Conservation (phyloP, 2,797 vertebrate genomes). For the Siniperca scherzeri region DNA sequence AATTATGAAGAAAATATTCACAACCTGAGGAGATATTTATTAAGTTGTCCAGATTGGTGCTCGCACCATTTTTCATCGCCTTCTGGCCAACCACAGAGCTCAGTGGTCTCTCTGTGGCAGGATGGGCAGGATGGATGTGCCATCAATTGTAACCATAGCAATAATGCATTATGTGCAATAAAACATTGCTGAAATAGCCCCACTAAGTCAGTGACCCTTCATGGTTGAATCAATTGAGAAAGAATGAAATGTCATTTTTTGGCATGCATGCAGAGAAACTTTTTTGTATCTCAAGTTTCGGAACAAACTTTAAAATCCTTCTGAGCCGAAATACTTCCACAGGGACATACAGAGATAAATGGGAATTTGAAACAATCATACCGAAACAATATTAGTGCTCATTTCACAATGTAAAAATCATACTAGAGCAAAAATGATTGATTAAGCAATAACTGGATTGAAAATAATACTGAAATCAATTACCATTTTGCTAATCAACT, state of each 20-base stretch:
- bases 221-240: constrained; percentile 31
- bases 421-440: not conserved
- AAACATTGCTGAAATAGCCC: constrained; percentile 40
- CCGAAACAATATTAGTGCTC: not conserved
- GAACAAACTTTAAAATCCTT: constrained; percentile 30
- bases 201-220: constrained; percentile 47
- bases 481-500: not conserved
- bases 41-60: not conserved
- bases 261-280: not conserved
- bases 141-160: constrained; percentile 21
- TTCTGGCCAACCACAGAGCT: constrained; percentile 14
- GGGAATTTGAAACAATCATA: not conserved
- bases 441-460: not conserved
- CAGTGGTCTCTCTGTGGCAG: constrained; percentile 26
- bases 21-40: not conserved
- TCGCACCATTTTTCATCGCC: not conserved
- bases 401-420: not conserved
- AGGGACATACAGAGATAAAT: not conserved
- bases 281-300: constrained; percentile 9
- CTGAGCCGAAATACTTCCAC: constrained; percentile 1
- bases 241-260: constrained; percentile 27
- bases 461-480: not conserved
- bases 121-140: constrained; percentile 52
- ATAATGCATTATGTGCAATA: constrained; percentile 18
- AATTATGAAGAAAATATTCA: not conserved